Evolutionary conservation across 37 sponge, comb jelly and placozoan species (phyloP).

Genomic region (Dysidea cf. avara): DNA sequence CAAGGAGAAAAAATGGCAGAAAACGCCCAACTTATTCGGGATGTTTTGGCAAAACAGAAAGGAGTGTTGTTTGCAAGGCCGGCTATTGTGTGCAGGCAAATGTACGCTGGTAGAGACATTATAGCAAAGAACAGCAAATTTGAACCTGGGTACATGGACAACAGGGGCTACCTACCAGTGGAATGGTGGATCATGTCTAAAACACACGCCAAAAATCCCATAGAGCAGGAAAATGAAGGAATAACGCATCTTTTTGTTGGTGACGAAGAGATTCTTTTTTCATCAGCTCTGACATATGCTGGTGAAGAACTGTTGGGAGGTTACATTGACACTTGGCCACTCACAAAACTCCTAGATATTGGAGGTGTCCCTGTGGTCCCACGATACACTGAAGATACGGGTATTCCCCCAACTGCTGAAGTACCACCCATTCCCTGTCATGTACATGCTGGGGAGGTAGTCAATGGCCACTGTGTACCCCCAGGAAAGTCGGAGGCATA

Average conservation of each 20-base stretch:
- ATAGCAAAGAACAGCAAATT: conserved; percentile 72
- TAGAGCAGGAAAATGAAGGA: conserved; percentile 57
- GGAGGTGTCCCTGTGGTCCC: conserved; percentile 61
- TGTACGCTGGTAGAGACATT: conserved; percentile 79
- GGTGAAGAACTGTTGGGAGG: conserved; percentile 67
- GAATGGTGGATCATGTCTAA: conserved; percentile 96
- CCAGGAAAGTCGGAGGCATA: conserved; percentile 87
- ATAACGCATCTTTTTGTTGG: conserved; percentile 52
- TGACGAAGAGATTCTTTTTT: conserved; percentile 27
- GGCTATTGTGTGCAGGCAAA: conserved; percentile 57
- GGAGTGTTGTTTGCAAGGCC: conserved; percentile 68
- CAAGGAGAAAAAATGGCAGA: background rate
- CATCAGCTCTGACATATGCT: conserved; percentile 45
- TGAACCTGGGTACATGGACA: conserved; percentile 42
- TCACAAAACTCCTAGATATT: conserved; percentile 89
- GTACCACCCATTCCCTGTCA: conserved; percentile 92
- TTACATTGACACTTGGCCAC: conserved; percentile 66
- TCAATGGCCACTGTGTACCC: conserved; percentile 60
- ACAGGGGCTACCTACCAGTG: conserved; percentile 74
- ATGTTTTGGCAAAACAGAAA: conserved; percentile 39
- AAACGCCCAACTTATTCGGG: background rate
- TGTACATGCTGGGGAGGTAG: conserved; percentile 79
- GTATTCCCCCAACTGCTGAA: conserved; percentile 22
- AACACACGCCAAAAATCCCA: conserved; percentile 67
- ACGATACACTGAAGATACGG: conserved; percentile 6